Base-by-base conservation (phyloP, 2,888 invertebrate species). In the Conchocele bisecta region DNA sequence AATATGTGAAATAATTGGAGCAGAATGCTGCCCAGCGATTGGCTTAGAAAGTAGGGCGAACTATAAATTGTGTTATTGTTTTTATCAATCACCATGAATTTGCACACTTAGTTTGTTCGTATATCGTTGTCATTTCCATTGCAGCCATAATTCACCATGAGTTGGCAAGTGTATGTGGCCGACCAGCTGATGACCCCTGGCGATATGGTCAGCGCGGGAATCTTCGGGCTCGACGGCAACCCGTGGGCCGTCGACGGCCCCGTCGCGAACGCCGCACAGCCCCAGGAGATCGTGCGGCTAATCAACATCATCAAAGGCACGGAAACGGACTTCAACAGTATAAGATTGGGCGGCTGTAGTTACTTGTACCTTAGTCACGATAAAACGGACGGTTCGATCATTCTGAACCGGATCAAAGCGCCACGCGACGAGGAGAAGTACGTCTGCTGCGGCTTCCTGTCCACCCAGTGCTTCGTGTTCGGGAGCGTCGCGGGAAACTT, bases 401-500 rank as follows among this genome's bases (percentile, higher is more conserved):
- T 67, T 7, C 37, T 77, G 22, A 77, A 65, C 39, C 63, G 74
- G 26, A 70, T 74, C 35, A 48, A 48, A 4, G 70, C 74, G 7
- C 70, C 69, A 2, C 59, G 57, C 1, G 77, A 74, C 28, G 54
- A 67, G 24, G 71, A 77, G 31, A 77, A 77, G 50, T 71, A 68
- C 51, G 60, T 71, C 17, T 67, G 65, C 57, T 70, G 61, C 33
- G 77, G 61, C 42, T 77, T 71, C 39, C 39, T 77, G 13, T 58
- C 74, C 11, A 66, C 66, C 22, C 29, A 39, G 11, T 77, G 77
- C 35, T 64, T 77, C 15, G 56, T 77, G 6, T 71, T 67, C 20
- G 77, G 77, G 24, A 67, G 50, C 3, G 77, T 77, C n/a, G 59
- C 56, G 9, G 77, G 71, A 42, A 77, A 77, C 48, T 71, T 71